Percentiles rank a stretch among this genome's conserved stretches.
Conservation (phyloP, 2,113 vertebrate species). For the Pomatorhinus ruficollis region DNA sequence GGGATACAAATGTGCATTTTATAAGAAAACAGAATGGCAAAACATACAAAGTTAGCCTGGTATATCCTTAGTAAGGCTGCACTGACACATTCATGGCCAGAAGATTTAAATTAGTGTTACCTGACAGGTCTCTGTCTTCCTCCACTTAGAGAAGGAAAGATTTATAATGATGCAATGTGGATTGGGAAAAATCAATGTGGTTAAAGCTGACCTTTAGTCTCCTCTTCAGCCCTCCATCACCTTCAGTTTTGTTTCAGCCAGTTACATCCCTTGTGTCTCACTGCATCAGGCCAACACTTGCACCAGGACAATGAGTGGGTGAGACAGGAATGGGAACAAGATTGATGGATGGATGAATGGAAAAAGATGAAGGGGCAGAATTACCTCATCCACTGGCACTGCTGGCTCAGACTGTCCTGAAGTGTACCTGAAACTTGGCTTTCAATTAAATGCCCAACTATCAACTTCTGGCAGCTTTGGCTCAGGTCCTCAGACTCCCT, state of each 20-base stretch:
- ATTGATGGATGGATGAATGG: background rate
- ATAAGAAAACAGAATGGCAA: background rate
- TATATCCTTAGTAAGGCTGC: background rate
- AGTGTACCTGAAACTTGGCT: background rate
- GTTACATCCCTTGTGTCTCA: background rate
- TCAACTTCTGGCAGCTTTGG: background rate
- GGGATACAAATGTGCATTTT: background rate
- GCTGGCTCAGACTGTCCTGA: background rate
- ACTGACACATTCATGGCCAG: background rate
- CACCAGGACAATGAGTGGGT: background rate
- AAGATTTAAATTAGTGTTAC: background rate
- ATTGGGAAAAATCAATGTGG: background rate
- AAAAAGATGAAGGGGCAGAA: background rate
- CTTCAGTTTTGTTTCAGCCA: background rate
- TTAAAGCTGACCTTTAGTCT: background rate
- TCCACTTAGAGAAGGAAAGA: background rate
- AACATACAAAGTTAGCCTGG: fast-evolving
- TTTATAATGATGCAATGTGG: background rate
- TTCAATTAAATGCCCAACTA: background rate
- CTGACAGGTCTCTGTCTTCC: background rate
- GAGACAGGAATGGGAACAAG: background rate
- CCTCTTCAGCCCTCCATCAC: background rate
- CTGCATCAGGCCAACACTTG: background rate
- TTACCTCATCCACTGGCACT: background rate
- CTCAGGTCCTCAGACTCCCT: background rate